phyloP scores from a whole-genome alignment of 2,113 vertebrate species.

The Saccopteryx bilineata region DNA sequence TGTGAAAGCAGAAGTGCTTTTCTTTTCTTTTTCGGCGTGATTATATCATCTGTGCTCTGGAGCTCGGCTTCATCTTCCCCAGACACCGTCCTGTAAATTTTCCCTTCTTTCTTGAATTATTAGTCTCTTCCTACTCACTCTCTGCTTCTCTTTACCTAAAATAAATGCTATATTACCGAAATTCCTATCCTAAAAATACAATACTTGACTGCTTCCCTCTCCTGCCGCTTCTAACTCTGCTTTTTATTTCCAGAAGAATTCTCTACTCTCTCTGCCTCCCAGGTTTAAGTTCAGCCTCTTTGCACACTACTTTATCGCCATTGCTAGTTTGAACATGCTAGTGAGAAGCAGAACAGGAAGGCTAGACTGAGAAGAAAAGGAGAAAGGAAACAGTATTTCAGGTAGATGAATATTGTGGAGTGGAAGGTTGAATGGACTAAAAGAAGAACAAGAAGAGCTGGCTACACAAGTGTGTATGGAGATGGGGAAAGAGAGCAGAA shows the following conservation, averaged over 20 bases:
- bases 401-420: neutral
- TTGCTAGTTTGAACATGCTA: neutral
- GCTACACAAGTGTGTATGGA: neutral
- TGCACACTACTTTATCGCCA: neutral
- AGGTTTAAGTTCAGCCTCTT: neutral
- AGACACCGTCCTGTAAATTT: neutral
- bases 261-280: neutral
- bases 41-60: neutral
- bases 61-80: neutral
- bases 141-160: neutral
- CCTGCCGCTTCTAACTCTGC: neutral
- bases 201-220: neutral
- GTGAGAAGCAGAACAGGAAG: neutral
- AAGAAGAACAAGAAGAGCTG: neutral
- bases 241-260: neutral
- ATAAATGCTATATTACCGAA: neutral
- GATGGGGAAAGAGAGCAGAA: rapidly evolving
- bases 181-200: neutral
- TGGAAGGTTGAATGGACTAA: neutral
- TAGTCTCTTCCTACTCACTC: neutral
- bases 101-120: neutral
- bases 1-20: neutral
- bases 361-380: neutral
- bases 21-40: neutral
- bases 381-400: neutral